A percentile compares a stretch with the other conserved stretches of the same genome.
Evolutionary conservation across 2,797 vertebrate genomes (phyloP).

Genomic region (Lutjanus campechanus): DNA sequence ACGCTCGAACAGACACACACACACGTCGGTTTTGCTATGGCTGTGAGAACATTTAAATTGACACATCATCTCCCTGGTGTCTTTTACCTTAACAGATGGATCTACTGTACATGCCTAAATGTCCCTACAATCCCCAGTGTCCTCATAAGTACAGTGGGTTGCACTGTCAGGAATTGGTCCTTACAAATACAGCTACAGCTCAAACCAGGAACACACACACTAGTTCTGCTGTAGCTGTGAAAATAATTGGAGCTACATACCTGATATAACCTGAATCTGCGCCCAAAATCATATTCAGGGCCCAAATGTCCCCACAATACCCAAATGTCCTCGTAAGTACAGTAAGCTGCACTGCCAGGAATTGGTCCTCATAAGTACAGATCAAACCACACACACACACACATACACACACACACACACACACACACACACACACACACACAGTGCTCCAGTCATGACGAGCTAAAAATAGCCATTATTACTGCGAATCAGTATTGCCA

Average conservation of each 20-base stretch:
- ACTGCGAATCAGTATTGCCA: slow-evolving; percentile 73
- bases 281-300: no score
- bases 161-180: slow-evolving; percentile 24
- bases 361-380: slow-evolving; percentile 35
- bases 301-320: slow-evolving; percentile 16
- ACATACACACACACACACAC: slow-evolving; percentile 1
- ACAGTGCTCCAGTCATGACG: slow-evolving; percentile 51
- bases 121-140: slow-evolving; percentile 18
- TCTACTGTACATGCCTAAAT: background rate
- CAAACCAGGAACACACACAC: no score
- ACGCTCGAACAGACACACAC: background rate
- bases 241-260: no score
- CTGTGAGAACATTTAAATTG: slow-evolving; percentile 15
- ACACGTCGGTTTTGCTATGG: background rate
- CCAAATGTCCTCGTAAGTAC: slow-evolving; percentile 20
- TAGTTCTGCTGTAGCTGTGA: no score
- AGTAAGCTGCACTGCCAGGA: background rate
- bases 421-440: slow-evolving; percentile 33
- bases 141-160: slow-evolving; percentile 15
- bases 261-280: no score
- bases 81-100: background rate
- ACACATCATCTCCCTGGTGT: background rate
- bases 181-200: slow-evolving; percentile 27
- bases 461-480: slow-evolving; percentile 82
- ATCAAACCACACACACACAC: background rate